Percentiles rank a stretch among this genome's conserved stretches.
phyloP scores from a whole-genome alignment of 2,113 vertebrate genomes.

The Petaurus breviceps region DNA sequence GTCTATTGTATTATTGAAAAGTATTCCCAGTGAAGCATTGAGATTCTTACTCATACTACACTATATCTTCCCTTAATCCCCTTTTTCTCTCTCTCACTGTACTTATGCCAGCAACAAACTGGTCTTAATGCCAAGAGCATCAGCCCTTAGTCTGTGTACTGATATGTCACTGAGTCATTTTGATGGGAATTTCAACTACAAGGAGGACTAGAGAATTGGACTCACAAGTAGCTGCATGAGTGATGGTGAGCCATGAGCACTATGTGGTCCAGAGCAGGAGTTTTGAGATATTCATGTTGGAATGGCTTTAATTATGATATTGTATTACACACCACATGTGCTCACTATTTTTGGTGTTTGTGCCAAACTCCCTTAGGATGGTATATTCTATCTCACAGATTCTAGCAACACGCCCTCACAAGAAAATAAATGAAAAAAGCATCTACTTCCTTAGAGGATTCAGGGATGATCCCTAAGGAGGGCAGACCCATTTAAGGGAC shows the following conservation, averaged over 20 bases:
- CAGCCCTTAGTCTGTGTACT: neutral
- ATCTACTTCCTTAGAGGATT: constrained; percentile 42
- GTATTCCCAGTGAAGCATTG: neutral
- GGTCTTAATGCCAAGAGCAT: neutral
- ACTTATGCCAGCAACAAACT: neutral
- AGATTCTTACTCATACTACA: neutral
- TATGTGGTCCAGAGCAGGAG: constrained; percentile 21
- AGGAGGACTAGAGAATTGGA: neutral
- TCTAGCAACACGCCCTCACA: constrained; percentile 44
- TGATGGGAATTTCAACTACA: neutral
- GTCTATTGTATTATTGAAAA: constrained; percentile 26
- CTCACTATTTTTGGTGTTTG: constrained; percentile 31
- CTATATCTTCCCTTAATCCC: neutral
- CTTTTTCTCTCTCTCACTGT: constrained; percentile 24
- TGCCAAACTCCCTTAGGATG: constrained; percentile 34
- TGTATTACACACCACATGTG: neutral
- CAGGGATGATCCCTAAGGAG: constrained; percentile 40
- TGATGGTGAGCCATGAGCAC: rapidly evolving
- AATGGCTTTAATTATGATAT: neutral
- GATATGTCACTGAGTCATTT: neutral
- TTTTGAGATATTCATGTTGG: neutral
- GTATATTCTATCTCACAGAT: constrained; percentile 14
- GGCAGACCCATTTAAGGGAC: constrained; percentile 66
- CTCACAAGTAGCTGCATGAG: neutral
- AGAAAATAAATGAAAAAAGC: constrained; percentile 38